Evolutionary conservation across 1,140 invertebrate genomes (phyloP).

Genomic region (Tetramorium parvispinum): DNA sequence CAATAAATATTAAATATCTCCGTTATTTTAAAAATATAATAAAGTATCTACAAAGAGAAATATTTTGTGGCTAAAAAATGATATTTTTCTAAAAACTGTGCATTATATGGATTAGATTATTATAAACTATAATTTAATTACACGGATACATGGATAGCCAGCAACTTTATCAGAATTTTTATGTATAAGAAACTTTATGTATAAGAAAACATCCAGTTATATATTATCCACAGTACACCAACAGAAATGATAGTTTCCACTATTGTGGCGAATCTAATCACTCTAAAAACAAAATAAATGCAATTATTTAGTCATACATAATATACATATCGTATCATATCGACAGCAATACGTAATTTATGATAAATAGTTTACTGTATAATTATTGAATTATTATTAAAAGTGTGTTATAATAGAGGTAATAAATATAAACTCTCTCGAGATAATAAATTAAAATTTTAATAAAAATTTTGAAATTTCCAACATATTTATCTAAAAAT

Average conservation of each 20-base stretch:
- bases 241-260: background rate
- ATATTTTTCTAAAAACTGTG: too few relatives aligned
- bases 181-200: too few relatives aligned
- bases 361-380: background rate
- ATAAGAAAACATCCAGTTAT: background rate
- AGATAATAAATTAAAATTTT: background rate
- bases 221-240: background rate
- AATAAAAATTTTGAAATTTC: background rate
- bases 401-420: background rate
- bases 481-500: background rate
- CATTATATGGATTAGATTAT: too few relatives aligned
- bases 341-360: background rate
- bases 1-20: too few relatives aligned
- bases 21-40: too few relatives aligned
- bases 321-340: background rate
- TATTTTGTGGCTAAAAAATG: too few relatives aligned
- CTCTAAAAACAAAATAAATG: background rate
- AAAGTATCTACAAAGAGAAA: too few relatives aligned
- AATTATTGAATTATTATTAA: background rate
- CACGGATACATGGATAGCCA: too few relatives aligned
- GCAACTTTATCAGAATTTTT: too few relatives aligned
- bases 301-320: background rate
- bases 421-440: too few relatives aligned
- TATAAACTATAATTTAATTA: too few relatives aligned
- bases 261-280: background rate